A percentile compares a stretch with the other conserved stretches of the same genome.
Evolutionary conservation across 2,888 invertebrate species (phyloP).

Genomic region (Octodonta nipae): DNA sequence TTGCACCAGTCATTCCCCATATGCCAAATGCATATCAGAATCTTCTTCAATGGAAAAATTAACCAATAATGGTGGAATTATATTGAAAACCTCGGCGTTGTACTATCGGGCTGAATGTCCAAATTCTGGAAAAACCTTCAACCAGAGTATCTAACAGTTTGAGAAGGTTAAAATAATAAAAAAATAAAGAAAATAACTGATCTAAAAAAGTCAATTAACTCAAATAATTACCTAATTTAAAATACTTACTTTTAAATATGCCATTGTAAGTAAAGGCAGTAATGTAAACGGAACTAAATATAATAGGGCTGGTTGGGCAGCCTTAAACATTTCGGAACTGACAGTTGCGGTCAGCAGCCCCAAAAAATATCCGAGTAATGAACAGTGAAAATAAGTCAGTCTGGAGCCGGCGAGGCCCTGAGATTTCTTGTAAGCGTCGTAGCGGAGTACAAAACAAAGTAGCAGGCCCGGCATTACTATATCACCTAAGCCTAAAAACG

Average conservation of each 20-base stretch:
- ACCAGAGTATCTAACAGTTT: no score
- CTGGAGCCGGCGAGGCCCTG: conserved; percentile 50
- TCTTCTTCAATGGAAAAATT: no score
- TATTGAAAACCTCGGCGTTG: no score
- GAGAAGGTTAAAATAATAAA: no score
- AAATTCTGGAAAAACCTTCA: no score
- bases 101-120: no score
- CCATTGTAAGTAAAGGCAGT: conserved; percentile 91
- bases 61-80: no score
- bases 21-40: no score
- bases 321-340: conserved; percentile 94
- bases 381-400: conserved; percentile 94
- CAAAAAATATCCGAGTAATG: conserved; percentile 88
- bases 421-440: conserved; percentile 93
- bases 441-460: conserved; percentile 89
- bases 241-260: conserved; percentile 76
- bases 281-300: conserved; percentile 96
- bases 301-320: conserved; percentile 91
- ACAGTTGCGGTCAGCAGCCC: conserved; percentile 93
- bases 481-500: conserved; percentile 54
- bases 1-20: no score
- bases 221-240: neutral
- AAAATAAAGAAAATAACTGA: no score
- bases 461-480: conserved; percentile 92
- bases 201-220: neutral